Evolutionary conservation across 2,113 vertebrate genomes (phyloP), one percentile per base, ranked within the genome.

Genomic region (Trachemys scripta): DNA sequence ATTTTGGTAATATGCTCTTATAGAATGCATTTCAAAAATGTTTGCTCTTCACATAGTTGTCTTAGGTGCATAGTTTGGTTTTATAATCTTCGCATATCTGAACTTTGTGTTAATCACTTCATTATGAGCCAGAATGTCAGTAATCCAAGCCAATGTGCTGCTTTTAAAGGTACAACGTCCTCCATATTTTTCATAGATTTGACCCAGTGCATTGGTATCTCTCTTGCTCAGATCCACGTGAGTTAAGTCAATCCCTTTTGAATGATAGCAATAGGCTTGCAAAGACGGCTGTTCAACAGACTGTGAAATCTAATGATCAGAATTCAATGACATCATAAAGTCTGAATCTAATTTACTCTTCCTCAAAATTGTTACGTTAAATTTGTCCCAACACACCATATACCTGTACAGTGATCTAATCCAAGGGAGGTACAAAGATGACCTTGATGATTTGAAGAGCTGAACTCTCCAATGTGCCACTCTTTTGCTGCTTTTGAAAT

Each of bases 381-480:
- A 27, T 81, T 78, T 97, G 49, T 84, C 92, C 81, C 4, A 12
- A 80, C 42, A 45, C 31, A 1, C 69, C 2, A 4, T 59, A 88
- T 45, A 83, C 59, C 24, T 53, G 16, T 84, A 2, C 6, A 20
- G 25, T 10, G 50, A 25, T 0, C 0, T 78, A 47, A 82, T 12
- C 56, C 54, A 84, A 84, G 54, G 85, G 80, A 49, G 90, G 80
- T 54, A 96, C 50, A 79, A 59, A 42, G 42, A 50, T 85, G 85
- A 95, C 92, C 94, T 95, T 94, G 85, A 24, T 82, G n/a, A 84
- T 50, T 59, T 47, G 90, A 81, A 84, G 76, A 94, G 78, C 45
- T 78, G n/a, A 76, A 51, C 75, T 92, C 85, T 89, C 84, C 84
- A 75, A 13, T 85, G 88, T 90, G 92, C 82, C 59, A 7, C 42